phyloP scores from a whole-genome alignment of 1,140 invertebrate genomes.

The Pogonus chalceus region DNA sequence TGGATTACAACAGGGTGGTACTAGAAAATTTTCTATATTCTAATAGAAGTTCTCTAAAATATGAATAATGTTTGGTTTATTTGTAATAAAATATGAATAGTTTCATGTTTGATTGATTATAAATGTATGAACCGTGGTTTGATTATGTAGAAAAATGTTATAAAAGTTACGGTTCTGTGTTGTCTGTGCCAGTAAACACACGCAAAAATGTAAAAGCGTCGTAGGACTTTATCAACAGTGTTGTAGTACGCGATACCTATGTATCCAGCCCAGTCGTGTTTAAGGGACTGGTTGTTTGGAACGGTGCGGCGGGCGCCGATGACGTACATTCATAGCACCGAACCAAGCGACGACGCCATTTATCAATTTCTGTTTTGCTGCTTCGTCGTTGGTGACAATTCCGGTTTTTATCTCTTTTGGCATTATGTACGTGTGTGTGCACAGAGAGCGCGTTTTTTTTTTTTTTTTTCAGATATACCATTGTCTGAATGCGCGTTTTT shows the following conservation, averaged over 20 bases:
- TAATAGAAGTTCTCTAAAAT: background rate
- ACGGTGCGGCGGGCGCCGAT: background rate
- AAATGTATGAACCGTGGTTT: background rate
- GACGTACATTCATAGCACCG: background rate
- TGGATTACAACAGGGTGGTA: too few species aligned
- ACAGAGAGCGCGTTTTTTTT: too few species aligned
- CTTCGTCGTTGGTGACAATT: slow-evolving; percentile 1
- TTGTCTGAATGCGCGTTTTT: background rate
- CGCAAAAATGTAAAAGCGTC: background rate
- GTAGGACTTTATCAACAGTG: background rate
- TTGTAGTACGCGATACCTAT: background rate
- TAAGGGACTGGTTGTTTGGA: too few species aligned
- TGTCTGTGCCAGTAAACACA: too few species aligned
- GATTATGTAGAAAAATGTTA: background rate
- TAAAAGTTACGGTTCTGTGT: background rate
- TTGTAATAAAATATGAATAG: background rate
- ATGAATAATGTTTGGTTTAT: background rate
- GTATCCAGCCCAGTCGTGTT: background rate
- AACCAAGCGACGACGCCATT: background rate
- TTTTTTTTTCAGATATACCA: background rate
- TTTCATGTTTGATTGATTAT: background rate
- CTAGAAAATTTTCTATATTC: background rate
- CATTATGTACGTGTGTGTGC: background rate
- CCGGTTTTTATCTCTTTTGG: background rate
- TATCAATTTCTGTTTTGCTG: slow-evolving; percentile 5